Conservation (phyloP, 2,113 vertebrate species). For the Melospiza melodia region DNA sequence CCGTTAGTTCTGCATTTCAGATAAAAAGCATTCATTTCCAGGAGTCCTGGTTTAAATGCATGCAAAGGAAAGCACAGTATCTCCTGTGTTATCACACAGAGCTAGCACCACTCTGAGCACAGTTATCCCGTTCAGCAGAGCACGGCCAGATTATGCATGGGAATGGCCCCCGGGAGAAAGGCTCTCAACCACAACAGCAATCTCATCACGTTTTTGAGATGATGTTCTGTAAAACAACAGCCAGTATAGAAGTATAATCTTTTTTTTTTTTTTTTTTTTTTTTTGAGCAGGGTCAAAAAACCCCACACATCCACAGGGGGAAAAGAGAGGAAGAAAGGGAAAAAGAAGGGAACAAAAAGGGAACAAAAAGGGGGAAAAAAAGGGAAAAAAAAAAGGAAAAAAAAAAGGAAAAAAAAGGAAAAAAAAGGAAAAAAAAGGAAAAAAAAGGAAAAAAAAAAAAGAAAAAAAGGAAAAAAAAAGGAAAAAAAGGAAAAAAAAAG, state of each 20-base stretch:
- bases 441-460: too few relatives aligned
- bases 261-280: too few relatives aligned
- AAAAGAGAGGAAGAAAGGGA: too few relatives aligned
- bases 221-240: background rate
- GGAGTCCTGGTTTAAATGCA: background rate
- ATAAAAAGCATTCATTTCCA: background rate
- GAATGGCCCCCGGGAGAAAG: background rate
- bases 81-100: too few relatives aligned
- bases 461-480: too few relatives aligned
- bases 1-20: background rate
- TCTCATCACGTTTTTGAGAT: background rate
- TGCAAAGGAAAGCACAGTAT: background rate
- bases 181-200: background rate
- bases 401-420: too few relatives aligned
- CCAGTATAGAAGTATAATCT: background rate
- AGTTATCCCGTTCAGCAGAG: background rate
- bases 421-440: too few relatives aligned
- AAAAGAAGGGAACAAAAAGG: too few relatives aligned
- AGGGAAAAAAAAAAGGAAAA: too few relatives aligned
- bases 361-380: too few relatives aligned
- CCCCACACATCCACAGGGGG: too few relatives aligned
- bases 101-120: background rate
- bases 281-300: background rate
- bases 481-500: too few relatives aligned
- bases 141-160: rapidly evolving